Percentiles rank a stretch among this genome's conserved stretches.
Conservation (phyloP, 2,797 vertebrate genomes). For the Dendrocincla fuliginosa region DNA sequence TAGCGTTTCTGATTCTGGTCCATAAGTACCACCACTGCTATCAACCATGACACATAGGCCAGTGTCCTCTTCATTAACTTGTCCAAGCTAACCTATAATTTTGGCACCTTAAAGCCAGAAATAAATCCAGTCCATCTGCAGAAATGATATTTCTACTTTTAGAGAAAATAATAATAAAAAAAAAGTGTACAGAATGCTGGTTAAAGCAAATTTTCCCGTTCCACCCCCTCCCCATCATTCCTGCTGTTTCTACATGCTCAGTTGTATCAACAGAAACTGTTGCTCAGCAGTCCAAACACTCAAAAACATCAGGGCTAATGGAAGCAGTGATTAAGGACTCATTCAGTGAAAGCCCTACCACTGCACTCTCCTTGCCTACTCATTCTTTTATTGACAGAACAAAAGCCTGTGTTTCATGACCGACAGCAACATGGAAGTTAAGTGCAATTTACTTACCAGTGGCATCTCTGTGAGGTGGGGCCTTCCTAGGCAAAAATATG, state of each 20-base stretch:
- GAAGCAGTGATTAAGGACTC: constrained; percentile 24
- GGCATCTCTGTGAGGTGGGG: neutral
- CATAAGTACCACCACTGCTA: neutral
- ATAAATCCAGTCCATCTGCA: neutral
- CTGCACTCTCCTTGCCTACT: neutral
- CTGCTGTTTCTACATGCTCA: neutral
- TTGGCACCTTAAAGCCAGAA: neutral
- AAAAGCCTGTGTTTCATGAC: constrained; percentile 21
- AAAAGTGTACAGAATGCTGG: neutral
- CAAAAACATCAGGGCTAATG: constrained; percentile 27
- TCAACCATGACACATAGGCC: neutral
- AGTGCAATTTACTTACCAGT: constrained; percentile 24
- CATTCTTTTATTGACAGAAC: neutral
- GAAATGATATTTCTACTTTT: neutral
- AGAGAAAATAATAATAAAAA: neutral
- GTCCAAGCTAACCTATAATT: neutral
- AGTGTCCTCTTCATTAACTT: neutral
- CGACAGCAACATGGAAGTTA: constrained; percentile 14
- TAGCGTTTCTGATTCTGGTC: neutral
- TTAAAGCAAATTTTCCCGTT: neutral
- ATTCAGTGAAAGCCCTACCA: neutral
- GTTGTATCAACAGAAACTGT: constrained; percentile 12
- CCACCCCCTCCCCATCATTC: neutral
- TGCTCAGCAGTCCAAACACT: constrained; percentile 17
- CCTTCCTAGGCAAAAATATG: neutral